phyloP scores from a whole-genome alignment of 2,113 vertebrate genomes.

The Corythoichthys haematopterus region DNA sequence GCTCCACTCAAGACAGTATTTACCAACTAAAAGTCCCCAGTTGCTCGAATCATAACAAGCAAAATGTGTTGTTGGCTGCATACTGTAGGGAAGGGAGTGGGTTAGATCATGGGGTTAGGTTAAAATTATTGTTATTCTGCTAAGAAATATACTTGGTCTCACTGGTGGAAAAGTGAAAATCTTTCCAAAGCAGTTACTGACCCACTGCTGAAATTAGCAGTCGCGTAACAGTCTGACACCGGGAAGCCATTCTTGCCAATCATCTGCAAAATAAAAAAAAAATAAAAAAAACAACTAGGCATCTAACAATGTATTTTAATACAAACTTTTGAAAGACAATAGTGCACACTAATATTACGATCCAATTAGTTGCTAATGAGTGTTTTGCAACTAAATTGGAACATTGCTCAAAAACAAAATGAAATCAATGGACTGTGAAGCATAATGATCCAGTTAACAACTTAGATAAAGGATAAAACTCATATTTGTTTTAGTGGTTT shows the following conservation, averaged over 20 bases:
- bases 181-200: background rate
- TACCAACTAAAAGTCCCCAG: background rate
- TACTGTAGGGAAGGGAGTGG: background rate
- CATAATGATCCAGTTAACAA: background rate
- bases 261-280: background rate
- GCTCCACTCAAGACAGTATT: background rate
- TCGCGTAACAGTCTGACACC: background rate
- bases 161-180: background rate
- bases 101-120: background rate
- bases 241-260: background rate
- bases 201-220: background rate
- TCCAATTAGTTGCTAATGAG: constrained; percentile 3
- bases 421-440: background rate
- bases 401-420: background rate
- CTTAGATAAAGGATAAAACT: background rate
- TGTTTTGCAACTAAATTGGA: background rate
- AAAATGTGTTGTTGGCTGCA: background rate
- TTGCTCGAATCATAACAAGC: background rate
- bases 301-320: background rate
- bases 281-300: background rate
- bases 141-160: background rate
- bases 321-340: background rate
- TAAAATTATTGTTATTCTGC: constrained; percentile 1
- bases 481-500: background rate
- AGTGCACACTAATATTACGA: background rate